A percentile compares a stretch with the other conserved stretches of the same genome.
These are phyloP conservation scores for Thymelicus sylvestris DNA, from an alignment of 2,888 invertebrate species.

Conservation along the genomic window DNA sequence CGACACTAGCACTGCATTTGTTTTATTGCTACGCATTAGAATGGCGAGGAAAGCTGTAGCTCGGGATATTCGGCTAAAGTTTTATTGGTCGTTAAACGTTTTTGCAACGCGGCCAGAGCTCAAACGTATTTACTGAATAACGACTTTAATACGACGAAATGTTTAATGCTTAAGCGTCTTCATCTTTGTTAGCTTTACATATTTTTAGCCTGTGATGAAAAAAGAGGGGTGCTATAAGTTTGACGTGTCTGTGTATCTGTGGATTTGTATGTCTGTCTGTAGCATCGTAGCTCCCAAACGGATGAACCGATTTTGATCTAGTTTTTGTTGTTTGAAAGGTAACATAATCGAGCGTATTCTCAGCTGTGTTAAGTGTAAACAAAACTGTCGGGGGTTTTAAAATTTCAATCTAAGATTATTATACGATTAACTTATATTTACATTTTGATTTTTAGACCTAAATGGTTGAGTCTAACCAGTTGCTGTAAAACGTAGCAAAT, in stretches of 20 bases:
- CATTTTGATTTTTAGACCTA: not conserved
- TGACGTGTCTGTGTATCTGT: no score
- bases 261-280: no score
- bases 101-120: slow-evolving; percentile 29
- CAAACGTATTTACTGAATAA: slow-evolving; percentile 31
- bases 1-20: not conserved
- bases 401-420: not conserved
- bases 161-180: slow-evolving; percentile 24
- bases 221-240: no score
- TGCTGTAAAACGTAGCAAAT: no score
- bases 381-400: no score
- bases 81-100: slow-evolving; percentile 37
- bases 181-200: slow-evolving; percentile 13
- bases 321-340: no score
- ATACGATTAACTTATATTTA: not conserved
- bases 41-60: slow-evolving; percentile 18
- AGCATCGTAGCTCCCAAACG: no score
- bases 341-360: no score
- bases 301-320: no score
- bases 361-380: no score
- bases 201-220: no score
- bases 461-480: not conserved
- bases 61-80: slow-evolving; percentile 32
- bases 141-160: slow-evolving; percentile 17
- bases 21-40: slow-evolving; percentile 5